These are phyloP conservation scores for Ellobius talpinus DNA, from an alignment of 2,113 vertebrate genomes.

Conservation along the genomic window DNA sequence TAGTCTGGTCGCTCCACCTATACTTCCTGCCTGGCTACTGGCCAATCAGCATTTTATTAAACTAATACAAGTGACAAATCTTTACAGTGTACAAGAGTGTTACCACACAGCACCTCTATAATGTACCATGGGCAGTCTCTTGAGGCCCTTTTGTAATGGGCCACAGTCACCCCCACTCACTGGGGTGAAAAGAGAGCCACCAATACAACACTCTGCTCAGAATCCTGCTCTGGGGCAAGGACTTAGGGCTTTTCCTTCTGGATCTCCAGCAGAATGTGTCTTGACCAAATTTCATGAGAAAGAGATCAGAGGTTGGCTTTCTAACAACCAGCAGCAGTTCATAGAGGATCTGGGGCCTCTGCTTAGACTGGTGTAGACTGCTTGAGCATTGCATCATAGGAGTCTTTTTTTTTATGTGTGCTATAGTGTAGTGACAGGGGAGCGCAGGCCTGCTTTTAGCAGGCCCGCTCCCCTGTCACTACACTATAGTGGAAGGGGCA, in stretches of 20 bases:
- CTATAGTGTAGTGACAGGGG: no score
- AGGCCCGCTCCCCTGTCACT: no score
- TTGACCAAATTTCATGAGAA: background rate
- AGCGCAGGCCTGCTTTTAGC: no score
- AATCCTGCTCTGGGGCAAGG: background rate
- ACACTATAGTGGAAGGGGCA: background rate
- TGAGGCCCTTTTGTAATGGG: background rate
- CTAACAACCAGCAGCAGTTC: no score
- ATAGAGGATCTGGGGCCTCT: background rate
- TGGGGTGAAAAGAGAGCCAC: background rate
- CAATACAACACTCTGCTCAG: background rate
- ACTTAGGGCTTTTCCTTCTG: background rate
- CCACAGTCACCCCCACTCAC: background rate
- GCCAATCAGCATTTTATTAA: no score
- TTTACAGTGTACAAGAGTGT: no score
- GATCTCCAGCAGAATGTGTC: background rate
- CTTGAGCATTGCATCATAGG: fast-evolving
- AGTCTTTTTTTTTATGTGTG: background rate
- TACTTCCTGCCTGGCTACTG: no score
- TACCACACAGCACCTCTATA: no score
- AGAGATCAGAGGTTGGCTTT: background rate
- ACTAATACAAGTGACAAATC: no score
- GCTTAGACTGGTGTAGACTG: background rate
- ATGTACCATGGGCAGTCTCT: background rate
- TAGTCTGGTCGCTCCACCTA: no score